phyloP scores from a whole-genome alignment of 2,797 vertebrate species.

The Cebuella pygmaea region DNA sequence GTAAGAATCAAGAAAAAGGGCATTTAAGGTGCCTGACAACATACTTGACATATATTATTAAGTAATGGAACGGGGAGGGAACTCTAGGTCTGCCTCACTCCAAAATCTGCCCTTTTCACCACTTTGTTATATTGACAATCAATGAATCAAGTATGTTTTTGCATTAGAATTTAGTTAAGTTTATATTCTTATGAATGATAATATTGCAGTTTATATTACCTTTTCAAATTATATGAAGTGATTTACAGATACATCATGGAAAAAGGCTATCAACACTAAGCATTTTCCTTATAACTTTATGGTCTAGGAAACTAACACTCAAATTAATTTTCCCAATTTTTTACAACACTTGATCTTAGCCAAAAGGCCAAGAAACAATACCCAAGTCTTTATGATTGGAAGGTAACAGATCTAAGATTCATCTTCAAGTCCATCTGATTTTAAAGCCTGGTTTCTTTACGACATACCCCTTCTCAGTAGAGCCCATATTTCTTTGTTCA shows the following conservation, averaged over 20 bases:
- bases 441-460: background rate
- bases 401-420: background rate
- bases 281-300: background rate
- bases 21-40: background rate
- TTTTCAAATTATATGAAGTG: background rate
- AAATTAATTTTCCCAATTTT: background rate
- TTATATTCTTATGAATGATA: background rate
- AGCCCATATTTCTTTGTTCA: background rate
- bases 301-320: background rate
- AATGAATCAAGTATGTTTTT: background rate
- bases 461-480: background rate
- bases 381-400: background rate
- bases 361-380: too few relatives aligned
- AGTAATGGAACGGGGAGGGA: background rate
- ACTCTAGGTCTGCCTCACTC: background rate
- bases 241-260: background rate
- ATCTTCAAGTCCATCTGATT: background rate
- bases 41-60: background rate
- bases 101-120: background rate
- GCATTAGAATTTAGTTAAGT: background rate
- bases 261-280: background rate
- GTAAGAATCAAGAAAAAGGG: background rate
- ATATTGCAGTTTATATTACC: background rate
- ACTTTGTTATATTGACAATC: background rate
- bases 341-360: background rate